These are phyloP conservation scores for Stictonetta naevosa DNA, from an alignment of 2,113 vertebrate genomes.

Conservation along the genomic window DNA sequence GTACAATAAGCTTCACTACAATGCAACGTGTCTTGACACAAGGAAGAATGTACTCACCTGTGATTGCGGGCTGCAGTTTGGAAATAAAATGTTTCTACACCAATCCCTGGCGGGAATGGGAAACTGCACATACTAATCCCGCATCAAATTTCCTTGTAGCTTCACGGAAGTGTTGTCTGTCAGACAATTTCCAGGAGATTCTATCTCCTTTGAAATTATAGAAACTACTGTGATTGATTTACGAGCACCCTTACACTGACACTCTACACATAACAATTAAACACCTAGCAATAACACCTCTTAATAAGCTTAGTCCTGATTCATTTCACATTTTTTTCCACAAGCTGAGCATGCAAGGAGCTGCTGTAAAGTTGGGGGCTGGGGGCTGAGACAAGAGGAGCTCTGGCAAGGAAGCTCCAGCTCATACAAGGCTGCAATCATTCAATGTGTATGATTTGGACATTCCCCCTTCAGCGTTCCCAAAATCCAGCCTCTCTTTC, in stretches of 20 bases:
- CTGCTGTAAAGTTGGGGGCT: background rate
- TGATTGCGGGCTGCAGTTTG: background rate
- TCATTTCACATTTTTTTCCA: background rate
- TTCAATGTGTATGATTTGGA: background rate
- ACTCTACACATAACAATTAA: background rate
- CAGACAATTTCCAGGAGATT: slow-evolving; percentile 12
- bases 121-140: background rate
- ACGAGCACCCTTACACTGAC: background rate
- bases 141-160: slow-evolving; percentile 11
- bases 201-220: slow-evolving; percentile 17
- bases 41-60: slow-evolving; percentile 15
- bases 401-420: background rate
- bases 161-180: background rate
- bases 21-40: slow-evolving; percentile 6
- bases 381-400: background rate
- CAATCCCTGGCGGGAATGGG: background rate
- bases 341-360: background rate
- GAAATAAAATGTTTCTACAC: slow-evolving; percentile 42
- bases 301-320: background rate
- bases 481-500: background rate
- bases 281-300: background rate
- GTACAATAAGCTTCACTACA: background rate
- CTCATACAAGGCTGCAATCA: background rate
- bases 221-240: background rate
- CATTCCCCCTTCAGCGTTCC: background rate